Evolutionary conservation across 2,797 vertebrate genomes (phyloP), one percentile per base, ranked within the genome.

Genomic region (Fringilla coelebs): DNA sequence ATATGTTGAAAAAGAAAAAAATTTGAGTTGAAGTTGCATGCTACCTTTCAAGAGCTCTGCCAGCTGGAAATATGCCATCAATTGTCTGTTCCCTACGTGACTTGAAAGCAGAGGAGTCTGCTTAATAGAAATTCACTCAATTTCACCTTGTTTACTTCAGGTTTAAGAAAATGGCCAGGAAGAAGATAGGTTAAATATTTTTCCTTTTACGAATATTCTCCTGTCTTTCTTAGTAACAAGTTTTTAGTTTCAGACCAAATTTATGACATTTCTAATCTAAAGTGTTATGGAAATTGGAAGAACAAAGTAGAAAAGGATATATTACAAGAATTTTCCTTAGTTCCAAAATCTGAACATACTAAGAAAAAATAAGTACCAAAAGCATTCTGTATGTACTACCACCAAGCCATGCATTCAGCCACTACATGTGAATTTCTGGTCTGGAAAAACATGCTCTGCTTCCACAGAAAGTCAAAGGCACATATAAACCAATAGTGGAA

Each of bases 61-160:
- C 96, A 97, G 91, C 75, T 96, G 96, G 95, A 97, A 94, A 88
- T 54, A 86, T 18, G 84, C 93, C 94, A 96, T 94, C 93, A 94
- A 85, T 90, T 91, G 90, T 96, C 95, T 97, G 87, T 72, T 93
- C 40, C 2, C 34, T 92, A 92, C 49, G 57, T 95, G 93, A 95
- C 26, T 40, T 11, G 85, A 96, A 80, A 92, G 75, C 82, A 74
- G 89, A 93, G 32, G 38, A 93, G 95, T 34, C 60, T 85, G 70
- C 84, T 96, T 95, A 85, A 96, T 24, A 94, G 79, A 88, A 91
- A 95, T 94, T 90, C 85, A 83, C 66, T 95, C 52, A 80, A 81
- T 92, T 95, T 88, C 79, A 89, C 91, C 83, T 54, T 81, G 63
- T 91, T 85, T 96, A 89, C 66, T 58, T 93, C 85, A 24, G 63